A percentile compares a stretch with the other conserved stretches of the same genome.
Evolutionary conservation across 2,113 vertebrate genomes (phyloP).

Genomic region (Crotalus viridis): DNA sequence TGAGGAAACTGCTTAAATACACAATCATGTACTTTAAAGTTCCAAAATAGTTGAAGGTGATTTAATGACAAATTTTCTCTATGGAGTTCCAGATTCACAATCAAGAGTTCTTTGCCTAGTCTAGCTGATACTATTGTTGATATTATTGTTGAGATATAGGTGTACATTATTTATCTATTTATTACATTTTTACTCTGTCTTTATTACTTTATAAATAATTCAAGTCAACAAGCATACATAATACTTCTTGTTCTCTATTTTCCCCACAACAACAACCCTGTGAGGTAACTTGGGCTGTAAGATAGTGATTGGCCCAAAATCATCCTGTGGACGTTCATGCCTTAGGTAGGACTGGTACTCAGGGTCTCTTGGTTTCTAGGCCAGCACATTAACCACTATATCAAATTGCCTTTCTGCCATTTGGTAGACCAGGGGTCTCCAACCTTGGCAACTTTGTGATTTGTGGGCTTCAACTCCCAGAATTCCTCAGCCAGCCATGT

Average conservation of each 20-base stretch:
- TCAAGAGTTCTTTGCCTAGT: no score
- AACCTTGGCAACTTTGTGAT: no score
- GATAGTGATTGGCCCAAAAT: neutral
- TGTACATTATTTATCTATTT: neutral
- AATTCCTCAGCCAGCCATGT: no score
- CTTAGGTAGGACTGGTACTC: neutral
- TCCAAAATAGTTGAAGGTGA: neutral
- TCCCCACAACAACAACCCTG: neutral
- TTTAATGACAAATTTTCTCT: neutral
- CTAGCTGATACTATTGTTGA: neutral
- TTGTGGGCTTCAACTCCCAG: no score
- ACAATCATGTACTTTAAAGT: neutral
- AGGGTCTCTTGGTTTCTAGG: neutral
- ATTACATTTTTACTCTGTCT: no score
- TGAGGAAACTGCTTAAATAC: neutral
- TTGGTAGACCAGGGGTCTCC: no score
- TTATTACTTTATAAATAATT: neutral
- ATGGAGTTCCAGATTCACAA: neutral
- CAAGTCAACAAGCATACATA: neutral
- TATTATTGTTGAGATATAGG: neutral
- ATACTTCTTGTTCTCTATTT: neutral
- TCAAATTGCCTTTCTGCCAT: neutral
- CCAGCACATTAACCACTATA: neutral
- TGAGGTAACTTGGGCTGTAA: neutral
- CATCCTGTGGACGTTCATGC: neutral